Evolutionary conservation across 1,140 invertebrate genomes (phyloP), one percentile per base, ranked within the genome.

Genomic region (Pseudomyrmex flavicornis): DNA sequence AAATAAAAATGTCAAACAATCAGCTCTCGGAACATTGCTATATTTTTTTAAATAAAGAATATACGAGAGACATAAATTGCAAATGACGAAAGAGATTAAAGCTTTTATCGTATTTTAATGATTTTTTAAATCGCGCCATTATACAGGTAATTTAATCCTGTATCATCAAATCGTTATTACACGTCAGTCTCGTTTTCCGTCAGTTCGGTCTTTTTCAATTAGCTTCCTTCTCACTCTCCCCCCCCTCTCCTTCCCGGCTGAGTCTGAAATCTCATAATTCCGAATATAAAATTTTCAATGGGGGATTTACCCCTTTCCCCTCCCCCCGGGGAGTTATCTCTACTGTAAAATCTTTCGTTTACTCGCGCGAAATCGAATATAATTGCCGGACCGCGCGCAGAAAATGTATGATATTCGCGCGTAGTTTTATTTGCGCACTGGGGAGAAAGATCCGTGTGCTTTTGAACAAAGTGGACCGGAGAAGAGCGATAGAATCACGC

Each of bases 331-430:
- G n/a, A n/a, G 66, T 76, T 76, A 66, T 26, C 9, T 50, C 26
- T 5, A 48, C 63, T 20, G 44, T 44, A 12, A 35, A 35, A 35
- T 35, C 35, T 35, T 35, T 0, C 35, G 35, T 75, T 8, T 20
- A 62, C 17, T 46, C 4, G 17, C 48, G 20, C 58, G 13, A 46
- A 62, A 62, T 10, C 9, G 12, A 52, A 26, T 75, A 13, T 35
- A 75, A 75, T 65, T 48, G 44, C 48, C 35, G 20, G 5, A 35
- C 35, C 72, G 7, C n/a, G 48, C 20, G 46, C n/a, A 35, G 8
- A 15, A 26, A 77, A 35, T 7, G 5, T 77, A 77, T 68, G 26
- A 68, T 52, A 58, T 79, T 77, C 17, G 52, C 35, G 17, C 35
- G 54, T 44, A 26, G 20, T 79, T 79, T 69, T 69, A 69, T 22